A percentile compares a stretch with the other conserved stretches of the same genome.
Evolutionary conservation across 2,888 invertebrate genomes (phyloP).

Genomic region (Athalia cordata): DNA sequence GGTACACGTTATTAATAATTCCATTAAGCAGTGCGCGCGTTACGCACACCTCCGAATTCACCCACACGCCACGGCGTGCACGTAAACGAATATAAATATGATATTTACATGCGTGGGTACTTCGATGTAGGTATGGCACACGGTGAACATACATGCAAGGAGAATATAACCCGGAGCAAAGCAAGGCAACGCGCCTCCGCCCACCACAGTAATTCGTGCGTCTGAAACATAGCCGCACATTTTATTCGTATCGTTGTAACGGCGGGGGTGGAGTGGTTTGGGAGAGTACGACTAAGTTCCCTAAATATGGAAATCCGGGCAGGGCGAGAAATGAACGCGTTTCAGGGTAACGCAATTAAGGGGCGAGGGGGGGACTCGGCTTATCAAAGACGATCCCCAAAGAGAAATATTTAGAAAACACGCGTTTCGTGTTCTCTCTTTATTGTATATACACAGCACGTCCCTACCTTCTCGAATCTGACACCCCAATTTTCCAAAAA

Average conservation of each 20-base stretch:
- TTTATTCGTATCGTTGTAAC: not conserved
- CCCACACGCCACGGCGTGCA: not conserved
- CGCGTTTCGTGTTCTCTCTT: not conserved
- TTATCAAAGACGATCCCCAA: slow-evolving; percentile 14
- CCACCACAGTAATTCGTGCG: too few relatives aligned
- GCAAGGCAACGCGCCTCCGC: too few relatives aligned
- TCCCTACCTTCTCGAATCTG: too few relatives aligned
- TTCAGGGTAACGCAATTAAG: slow-evolving; percentile 32
- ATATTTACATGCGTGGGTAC: too few relatives aligned
- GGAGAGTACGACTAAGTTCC: not conserved
- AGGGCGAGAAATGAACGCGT: slow-evolving; percentile 17
- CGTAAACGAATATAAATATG: too few relatives aligned
- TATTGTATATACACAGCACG: not conserved
- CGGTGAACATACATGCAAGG: too few relatives aligned
- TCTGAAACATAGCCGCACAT: not conserved
- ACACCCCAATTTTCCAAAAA: too few relatives aligned
- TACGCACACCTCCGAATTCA: not conserved
- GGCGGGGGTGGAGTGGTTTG: not conserved
- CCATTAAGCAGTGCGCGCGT: slow-evolving; percentile 30
- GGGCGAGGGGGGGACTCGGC: not conserved
- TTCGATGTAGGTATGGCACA: too few relatives aligned
- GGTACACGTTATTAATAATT: slow-evolving; percentile 42
- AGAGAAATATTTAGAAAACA: slow-evolving; percentile 35
- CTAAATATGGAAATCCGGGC: slow-evolving; percentile 13
- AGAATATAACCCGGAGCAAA: too few relatives aligned